phyloP scores from a whole-genome alignment of 2,888 invertebrate species.

The Drosophila neonasuta region DNA sequence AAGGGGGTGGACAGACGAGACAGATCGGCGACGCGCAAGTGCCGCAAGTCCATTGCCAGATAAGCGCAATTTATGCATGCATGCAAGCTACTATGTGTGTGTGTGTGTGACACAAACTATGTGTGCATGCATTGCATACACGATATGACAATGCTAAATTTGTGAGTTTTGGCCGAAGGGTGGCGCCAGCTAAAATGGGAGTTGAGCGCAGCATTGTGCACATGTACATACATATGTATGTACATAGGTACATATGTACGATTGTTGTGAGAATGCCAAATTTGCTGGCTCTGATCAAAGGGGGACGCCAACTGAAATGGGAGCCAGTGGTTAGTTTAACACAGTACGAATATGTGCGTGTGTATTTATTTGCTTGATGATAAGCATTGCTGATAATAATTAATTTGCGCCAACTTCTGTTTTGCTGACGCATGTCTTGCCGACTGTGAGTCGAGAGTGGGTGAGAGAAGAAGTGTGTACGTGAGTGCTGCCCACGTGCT shows the following conservation, averaged over 20 bases:
- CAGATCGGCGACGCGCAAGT: constrained; percentile 70
- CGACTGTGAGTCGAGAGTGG: neutral
- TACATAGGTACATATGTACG: neutral
- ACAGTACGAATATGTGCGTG: neutral
- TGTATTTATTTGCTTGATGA: constrained; percentile 23
- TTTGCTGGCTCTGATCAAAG: neutral
- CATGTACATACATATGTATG: neutral
- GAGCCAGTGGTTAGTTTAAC: constrained; percentile 14
- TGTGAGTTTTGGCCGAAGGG: neutral
- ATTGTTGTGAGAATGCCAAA: neutral
- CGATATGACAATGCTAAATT: neutral
- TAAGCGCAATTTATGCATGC: constrained; percentile 26
- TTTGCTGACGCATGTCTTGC: constrained; percentile 29
- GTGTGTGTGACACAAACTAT: too few relatives aligned
- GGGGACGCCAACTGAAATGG: constrained; percentile 12
- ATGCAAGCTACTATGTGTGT: neutral
- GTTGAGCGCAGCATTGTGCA: neutral
- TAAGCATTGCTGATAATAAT: constrained; percentile 31
- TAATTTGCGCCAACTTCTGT: constrained; percentile 23
- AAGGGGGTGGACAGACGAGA: constrained; percentile 50
- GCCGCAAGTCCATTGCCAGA: constrained; percentile 34
- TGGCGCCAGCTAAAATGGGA: neutral
- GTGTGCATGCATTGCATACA: neutral
- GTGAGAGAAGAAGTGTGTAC: neutral
- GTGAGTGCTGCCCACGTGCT: constrained; percentile 40